These are phyloP conservation scores for Calliphora vicina DNA, from an alignment of 1,140 invertebrate genomes.

Conservation along the genomic window DNA sequence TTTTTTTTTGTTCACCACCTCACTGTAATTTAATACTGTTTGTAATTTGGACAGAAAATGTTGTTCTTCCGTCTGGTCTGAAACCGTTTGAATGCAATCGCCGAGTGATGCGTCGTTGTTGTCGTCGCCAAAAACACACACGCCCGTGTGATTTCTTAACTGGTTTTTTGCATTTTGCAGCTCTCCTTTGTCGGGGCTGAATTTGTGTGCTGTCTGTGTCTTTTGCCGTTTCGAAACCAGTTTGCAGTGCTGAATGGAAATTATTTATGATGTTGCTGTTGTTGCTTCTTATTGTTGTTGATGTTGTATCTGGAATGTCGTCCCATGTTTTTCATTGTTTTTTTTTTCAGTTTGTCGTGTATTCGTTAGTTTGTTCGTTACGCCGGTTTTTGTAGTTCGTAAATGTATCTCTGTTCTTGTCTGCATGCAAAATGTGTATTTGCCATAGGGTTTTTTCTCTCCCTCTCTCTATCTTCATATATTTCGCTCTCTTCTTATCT, in stretches of 20 bases:
- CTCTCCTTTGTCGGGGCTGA: not conserved
- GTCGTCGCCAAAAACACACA: slow-evolving; percentile 35
- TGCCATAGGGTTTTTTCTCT: not conserved
- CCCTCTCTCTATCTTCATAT: not conserved
- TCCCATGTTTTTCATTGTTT: not conserved
- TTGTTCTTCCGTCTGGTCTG: slow-evolving; percentile 29
- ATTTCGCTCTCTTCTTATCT: no score
- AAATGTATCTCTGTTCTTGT: not conserved
- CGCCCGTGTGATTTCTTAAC: slow-evolving; percentile 56
- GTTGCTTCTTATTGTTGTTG: not conserved
- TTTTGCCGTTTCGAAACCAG: slow-evolving; percentile 54
- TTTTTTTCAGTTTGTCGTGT: not conserved
- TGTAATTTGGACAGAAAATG: slow-evolving; percentile 15
- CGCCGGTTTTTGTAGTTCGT: not conserved
- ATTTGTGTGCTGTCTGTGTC: slow-evolving; percentile 43
- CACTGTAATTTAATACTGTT: not conserved
- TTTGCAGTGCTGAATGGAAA: slow-evolving; percentile 62
- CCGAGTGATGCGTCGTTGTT: slow-evolving; percentile 29
- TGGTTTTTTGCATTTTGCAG: slow-evolving; percentile 46
- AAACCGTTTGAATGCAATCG: slow-evolving; percentile 41
- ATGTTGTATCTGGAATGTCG: slow-evolving; percentile 5
- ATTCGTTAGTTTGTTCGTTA: not conserved
- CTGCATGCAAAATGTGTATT: slow-evolving; percentile 5
- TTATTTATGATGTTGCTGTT: slow-evolving; percentile 6
- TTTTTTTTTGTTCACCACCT: not conserved